phyloP scores from a whole-genome alignment of 2,888 invertebrate species.

The Anodontia alba region DNA sequence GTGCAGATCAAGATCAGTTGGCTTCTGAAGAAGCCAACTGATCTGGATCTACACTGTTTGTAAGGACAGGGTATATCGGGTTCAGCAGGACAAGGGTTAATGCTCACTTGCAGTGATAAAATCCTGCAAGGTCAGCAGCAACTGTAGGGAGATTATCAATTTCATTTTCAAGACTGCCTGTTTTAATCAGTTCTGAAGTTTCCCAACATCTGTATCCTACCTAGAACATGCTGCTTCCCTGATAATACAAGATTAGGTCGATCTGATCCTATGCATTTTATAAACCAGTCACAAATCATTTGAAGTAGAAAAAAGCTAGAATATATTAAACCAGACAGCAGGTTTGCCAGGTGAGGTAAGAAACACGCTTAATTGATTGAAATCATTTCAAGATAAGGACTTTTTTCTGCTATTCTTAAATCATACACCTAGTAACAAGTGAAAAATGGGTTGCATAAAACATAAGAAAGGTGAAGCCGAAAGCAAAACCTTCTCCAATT shows the following conservation, averaged over 20 bases:
- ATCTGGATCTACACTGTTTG: too few species aligned
- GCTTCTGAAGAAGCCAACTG: too few species aligned
- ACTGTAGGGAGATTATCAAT: background rate
- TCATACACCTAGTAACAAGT: background rate
- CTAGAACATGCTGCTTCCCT: slow-evolving; percentile 5
- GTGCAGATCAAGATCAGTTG: too few species aligned
- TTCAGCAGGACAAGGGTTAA: too few species aligned
- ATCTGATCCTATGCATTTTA: too few species aligned
- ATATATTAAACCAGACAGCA: background rate
- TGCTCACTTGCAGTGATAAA: slow-evolving; percentile 7
- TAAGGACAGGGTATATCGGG: too few species aligned
- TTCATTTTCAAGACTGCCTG: slow-evolving; percentile 8
- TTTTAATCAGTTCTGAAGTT: slow-evolving; percentile 6
- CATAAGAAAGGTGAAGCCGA: too few species aligned
- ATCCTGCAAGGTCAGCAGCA: slow-evolving; percentile 12
- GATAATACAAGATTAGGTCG: background rate
- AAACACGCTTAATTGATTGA: background rate
- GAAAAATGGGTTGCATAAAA: background rate
- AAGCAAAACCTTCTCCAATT: too few species aligned
- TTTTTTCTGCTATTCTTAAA: background rate
- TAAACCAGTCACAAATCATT: slow-evolving; percentile 1
- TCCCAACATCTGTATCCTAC: slow-evolving; percentile 14
- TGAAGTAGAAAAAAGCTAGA: background rate
- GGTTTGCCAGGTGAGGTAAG: background rate
- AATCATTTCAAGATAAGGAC: background rate